A percentile compares a stretch with the other conserved stretches of the same genome.
Conservation (phyloP, 2,113 vertebrate species). For the Macaca fascicularis region T2T-MFA8v1.1 NC_088375.1:76069001-76069500, state of each 20-base stretch:
- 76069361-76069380: conserved; percentile 91
- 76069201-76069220: conserved; percentile 83
- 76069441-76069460: conserved; percentile 89
- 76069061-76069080: conserved; percentile 53
- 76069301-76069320: conserved; percentile 89
- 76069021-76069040: conserved; percentile 21
- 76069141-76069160: conserved; percentile 72
- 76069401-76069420: conserved; percentile 90
- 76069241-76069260: conserved; percentile 88
- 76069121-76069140: conserved; percentile 67
- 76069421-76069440: conserved; percentile 89
- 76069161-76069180: conserved; percentile 82
- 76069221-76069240: conserved; percentile 90
- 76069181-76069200: conserved; percentile 83
- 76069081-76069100: neutral
- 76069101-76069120: neutral
- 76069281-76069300: conserved; percentile 91
- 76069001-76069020: conserved; percentile 58
- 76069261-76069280: conserved; percentile 88
- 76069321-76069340: conserved; percentile 90
- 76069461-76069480: conserved; percentile 83
- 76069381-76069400: conserved; percentile 85
- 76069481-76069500: conserved; percentile 85
- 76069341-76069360: conserved; percentile 89
- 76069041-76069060: conserved; percentile 49